Evolutionary conservation across 2,888 invertebrate genomes (phyloP).

Genomic region (Eristalis tenax): DNA sequence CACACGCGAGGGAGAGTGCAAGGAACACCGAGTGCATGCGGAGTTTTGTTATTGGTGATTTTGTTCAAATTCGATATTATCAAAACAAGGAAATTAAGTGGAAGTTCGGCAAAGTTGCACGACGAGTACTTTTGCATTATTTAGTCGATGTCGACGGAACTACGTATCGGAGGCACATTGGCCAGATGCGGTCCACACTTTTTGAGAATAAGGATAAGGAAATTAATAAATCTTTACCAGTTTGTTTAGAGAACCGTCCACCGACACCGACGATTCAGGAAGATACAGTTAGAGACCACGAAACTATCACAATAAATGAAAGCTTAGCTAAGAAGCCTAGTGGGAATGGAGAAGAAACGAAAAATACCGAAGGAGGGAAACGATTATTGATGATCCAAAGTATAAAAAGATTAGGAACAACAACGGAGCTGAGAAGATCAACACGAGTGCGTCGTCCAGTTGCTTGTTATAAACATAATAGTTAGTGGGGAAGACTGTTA

Average conservation of each 20-base stretch:
- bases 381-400: background rate
- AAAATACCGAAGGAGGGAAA: background rate
- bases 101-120: slow-evolving; percentile 15
- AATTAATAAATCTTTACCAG: too few species aligned
- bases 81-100: background rate
- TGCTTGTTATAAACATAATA: too few species aligned
- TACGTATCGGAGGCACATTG: slow-evolving; percentile 1
- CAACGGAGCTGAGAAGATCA: too few species aligned
- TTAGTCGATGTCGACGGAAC: slow-evolving; percentile 18
- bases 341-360: background rate
- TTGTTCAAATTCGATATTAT: too few species aligned
- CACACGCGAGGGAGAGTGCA: too few species aligned
- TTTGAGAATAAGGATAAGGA: background rate
- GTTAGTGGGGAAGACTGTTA: too few species aligned
- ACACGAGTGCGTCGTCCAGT: too few species aligned
- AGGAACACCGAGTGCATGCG: too few species aligned
- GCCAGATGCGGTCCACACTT: slow-evolving; percentile 10
- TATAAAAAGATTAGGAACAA: too few species aligned
- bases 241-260: too few species aligned
- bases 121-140: slow-evolving; percentile 3
- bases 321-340: background rate
- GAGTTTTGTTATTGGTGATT: too few species aligned
- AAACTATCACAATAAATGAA: background rate
- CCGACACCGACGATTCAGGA: background rate
- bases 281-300: background rate